Evolutionary conservation across 2,888 invertebrate species (phyloP).

Genomic region (Rhingia campestris): DNA sequence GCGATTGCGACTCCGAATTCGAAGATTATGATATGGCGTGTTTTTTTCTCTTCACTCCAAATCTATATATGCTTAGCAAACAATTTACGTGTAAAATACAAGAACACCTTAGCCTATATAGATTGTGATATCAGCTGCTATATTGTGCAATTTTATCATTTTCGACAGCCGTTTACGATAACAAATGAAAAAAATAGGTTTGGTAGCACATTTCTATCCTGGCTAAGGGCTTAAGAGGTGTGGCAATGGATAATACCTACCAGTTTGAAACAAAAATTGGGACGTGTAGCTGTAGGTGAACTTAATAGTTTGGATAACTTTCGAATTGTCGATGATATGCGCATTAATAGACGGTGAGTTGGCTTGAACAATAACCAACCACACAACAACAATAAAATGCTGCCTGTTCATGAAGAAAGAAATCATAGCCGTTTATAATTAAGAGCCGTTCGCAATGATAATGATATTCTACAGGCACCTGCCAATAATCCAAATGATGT

Average conservation of each 20-base stretch:
- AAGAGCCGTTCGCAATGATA: slow-evolving; percentile 74
- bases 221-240: too few species aligned
- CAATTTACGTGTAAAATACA: too few species aligned
- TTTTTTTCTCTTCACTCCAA: too few species aligned
- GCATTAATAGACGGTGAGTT: slow-evolving; percentile 79
- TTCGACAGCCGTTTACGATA: too few species aligned
- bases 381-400: slow-evolving; percentile 78
- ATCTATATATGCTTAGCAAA: too few species aligned
- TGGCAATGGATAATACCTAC: slow-evolving; percentile 91
- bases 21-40: too few species aligned
- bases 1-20: too few species aligned
- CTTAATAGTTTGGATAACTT: slow-evolving; percentile 75
- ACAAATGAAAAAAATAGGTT: too few species aligned
- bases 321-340: slow-evolving; percentile 77
- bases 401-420: slow-evolving; percentile 75
- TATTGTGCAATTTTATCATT: too few species aligned
- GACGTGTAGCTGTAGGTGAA: slow-evolving; percentile 81
- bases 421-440: slow-evolving; percentile 76
- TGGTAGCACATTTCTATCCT: too few species aligned
- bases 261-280: slow-evolving; percentile 89
- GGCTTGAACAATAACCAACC: slow-evolving; percentile 79
- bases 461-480: slow-evolving; percentile 68
- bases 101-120: too few species aligned
- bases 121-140: too few species aligned
- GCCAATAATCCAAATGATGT: slow-evolving; percentile 77